These are phyloP conservation scores for Heterotis niloticus DNA, from an alignment of 2,113 vertebrate genomes.

Conservation along the genomic window DNA sequence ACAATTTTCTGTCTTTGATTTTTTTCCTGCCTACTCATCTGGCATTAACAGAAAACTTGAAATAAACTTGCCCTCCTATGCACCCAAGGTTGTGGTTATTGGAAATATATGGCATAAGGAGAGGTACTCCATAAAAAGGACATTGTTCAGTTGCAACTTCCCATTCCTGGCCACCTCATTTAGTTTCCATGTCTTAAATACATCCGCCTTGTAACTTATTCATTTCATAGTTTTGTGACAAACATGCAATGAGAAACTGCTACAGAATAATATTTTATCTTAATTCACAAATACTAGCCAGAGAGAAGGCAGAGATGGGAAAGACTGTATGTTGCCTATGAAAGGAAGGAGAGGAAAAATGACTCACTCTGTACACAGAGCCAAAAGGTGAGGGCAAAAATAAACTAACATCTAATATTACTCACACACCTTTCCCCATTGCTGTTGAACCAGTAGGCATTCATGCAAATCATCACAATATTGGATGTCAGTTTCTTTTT, in stretches of 20 bases:
- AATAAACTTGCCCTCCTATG: too few species aligned
- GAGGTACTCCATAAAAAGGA: too few species aligned
- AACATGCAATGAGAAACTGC: background rate
- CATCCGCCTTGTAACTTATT: background rate
- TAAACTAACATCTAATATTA: background rate
- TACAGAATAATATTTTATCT: background rate
- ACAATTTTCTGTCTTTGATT: background rate
- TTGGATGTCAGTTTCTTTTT: background rate
- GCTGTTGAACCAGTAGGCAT: too few species aligned
- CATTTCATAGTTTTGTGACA: background rate
- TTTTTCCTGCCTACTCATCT: background rate
- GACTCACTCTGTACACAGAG: background rate
- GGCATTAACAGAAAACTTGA: too few species aligned
- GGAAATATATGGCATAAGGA: too few species aligned
- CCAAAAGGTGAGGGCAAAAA: conserved; percentile 2
- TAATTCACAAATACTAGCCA: background rate
- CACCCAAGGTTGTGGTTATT: too few species aligned
- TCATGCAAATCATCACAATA: background rate
- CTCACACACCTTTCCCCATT: background rate
- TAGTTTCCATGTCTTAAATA: too few species aligned
- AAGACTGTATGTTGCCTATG: background rate
- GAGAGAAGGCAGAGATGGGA: background rate
- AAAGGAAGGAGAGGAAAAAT: background rate
- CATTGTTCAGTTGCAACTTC: too few species aligned
- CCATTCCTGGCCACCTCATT: too few species aligned